Evolutionary conservation across 2,113 vertebrate genomes (phyloP).

Genomic region (Paratilapia polleni): DNA sequence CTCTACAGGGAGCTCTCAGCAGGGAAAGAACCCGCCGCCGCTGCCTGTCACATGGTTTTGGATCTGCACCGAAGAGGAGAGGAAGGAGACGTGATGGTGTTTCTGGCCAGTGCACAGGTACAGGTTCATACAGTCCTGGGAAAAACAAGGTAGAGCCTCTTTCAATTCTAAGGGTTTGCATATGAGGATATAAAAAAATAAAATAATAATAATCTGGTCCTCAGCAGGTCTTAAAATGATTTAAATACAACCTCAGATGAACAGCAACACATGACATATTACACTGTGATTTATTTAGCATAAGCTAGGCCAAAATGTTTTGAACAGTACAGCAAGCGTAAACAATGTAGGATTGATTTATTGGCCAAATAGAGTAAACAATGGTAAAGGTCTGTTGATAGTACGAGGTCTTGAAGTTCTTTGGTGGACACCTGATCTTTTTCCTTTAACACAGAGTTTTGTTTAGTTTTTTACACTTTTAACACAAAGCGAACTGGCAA

Average conservation of each 20-base stretch:
- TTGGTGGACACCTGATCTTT: neutral
- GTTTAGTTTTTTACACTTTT: neutral
- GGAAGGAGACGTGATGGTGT: conserved; percentile 86
- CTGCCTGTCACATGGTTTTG: conserved; percentile 88
- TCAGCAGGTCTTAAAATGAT: neutral
- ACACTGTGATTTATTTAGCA: neutral
- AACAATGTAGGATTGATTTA: neutral
- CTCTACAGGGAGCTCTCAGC: conserved; percentile 79
- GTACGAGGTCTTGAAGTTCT: no score
- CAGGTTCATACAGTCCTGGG: neutral
- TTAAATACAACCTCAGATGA: neutral
- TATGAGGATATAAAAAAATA: neutral
- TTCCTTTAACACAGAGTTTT: neutral
- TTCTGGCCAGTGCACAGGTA: conserved; percentile 89
- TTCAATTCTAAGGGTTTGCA: neutral
- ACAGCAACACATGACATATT: no score
- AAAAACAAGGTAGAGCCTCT: neutral
- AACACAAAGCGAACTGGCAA: conserved; percentile 8
- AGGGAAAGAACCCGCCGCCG: conserved; percentile 58
- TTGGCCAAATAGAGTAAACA: neutral
- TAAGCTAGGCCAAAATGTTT: no score
- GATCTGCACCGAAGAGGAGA: conserved; percentile 87
- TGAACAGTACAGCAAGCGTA: no score
- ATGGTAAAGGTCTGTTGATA: neutral
- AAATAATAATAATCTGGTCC: neutral